phyloP scores from a whole-genome alignment of 2,888 invertebrate species.

The Drosophila anceps region DNA sequence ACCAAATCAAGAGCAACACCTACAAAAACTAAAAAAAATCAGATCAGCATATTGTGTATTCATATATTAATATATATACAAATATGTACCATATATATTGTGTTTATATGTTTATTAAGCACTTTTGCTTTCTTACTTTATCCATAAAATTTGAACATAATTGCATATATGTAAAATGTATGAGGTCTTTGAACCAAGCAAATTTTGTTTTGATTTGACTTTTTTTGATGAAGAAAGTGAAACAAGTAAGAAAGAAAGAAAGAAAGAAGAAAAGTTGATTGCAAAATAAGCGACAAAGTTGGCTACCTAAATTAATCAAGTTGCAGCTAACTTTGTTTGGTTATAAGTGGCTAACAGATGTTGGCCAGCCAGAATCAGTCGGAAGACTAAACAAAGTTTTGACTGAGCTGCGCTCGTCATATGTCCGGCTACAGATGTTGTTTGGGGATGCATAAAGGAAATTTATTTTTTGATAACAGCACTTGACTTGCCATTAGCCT shows the following conservation, averaged over 20 bases:
- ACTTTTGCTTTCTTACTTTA: slow-evolving; percentile 13
- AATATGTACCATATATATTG: slow-evolving; percentile 3
- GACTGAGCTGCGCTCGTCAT: neutral
- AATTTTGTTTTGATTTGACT: slow-evolving; percentile 14
- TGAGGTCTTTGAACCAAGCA: slow-evolving; percentile 48
- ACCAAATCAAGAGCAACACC: slow-evolving; percentile 30
- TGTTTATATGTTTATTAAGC: slow-evolving; percentile 9
- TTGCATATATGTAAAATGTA: slow-evolving; percentile 13
- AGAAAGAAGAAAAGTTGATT: slow-evolving; percentile 28
- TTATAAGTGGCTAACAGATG: slow-evolving; percentile 45
- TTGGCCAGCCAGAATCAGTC: slow-evolving; percentile 20
- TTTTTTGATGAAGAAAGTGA: slow-evolving; percentile 8
- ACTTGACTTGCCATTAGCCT: slow-evolving; percentile 8
- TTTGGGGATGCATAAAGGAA: slow-evolving; percentile 9
- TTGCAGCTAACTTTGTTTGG: slow-evolving; percentile 27
- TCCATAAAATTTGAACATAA: neutral
- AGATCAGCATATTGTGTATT: slow-evolving; percentile 31
- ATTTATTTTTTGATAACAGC: neutral
- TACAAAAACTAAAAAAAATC: slow-evolving; percentile 20
- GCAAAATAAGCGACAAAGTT: slow-evolving; percentile 55
- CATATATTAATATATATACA: neutral
- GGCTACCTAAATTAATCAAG: slow-evolving; percentile 31
- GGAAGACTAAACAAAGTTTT: neutral
- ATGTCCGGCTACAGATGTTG: slow-evolving; percentile 1
- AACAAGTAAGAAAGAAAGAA: neutral